Evolutionary conservation across 2,888 invertebrate species (phyloP), one percentile per base, ranked within the genome.

Genomic region (Tubulanus polymorphus): DNA sequence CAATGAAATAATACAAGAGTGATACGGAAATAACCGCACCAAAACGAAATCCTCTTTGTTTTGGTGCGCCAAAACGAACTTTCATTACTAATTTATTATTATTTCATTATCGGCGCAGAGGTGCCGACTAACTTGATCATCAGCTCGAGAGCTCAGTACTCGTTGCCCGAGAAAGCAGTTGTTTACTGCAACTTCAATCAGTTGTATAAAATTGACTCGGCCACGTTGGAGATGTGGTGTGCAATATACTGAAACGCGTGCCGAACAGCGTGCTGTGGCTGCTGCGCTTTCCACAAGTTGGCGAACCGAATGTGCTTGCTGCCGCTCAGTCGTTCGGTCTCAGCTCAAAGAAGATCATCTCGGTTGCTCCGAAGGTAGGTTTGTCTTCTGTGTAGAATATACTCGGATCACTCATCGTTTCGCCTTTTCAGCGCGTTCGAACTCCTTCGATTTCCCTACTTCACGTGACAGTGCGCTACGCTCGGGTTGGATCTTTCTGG

Each of bases 181-280:
- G 90, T 99, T 15, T 99, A 90, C 80, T 99, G 99, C 80, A 99
- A 99, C 82, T 99, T 99, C 81, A 99, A 99, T 83, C 99, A 99
- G 77, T 84, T 99, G 56, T 99, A 99, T 81, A 99, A 99, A 85
- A 93, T 92, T 64, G 96, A 99, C 81, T 99, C 99, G 0, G 82
- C 85, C 60, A 93, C 94, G 0, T 83, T 99, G 63, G 88, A 90
- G 70, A 90, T 90, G 85, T 99, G 99, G 99, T 88, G n/a, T n/a
- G 85, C 56, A 85, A 90, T 80, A 93, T 97, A 73, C 81, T 97
- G 62, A 91, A 93, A 79, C 84, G 86, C 72, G 96, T 97, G 57
- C 94, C 95, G 46, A 93, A 95, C 75, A 86, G 92, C 48, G 89
- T 96, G 48, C 81, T 99, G 54, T 99, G 97, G 97, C 82, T 99